phyloP scores from a whole-genome alignment of 2,113 vertebrate genomes.

The Nestor notabilis region DNA sequence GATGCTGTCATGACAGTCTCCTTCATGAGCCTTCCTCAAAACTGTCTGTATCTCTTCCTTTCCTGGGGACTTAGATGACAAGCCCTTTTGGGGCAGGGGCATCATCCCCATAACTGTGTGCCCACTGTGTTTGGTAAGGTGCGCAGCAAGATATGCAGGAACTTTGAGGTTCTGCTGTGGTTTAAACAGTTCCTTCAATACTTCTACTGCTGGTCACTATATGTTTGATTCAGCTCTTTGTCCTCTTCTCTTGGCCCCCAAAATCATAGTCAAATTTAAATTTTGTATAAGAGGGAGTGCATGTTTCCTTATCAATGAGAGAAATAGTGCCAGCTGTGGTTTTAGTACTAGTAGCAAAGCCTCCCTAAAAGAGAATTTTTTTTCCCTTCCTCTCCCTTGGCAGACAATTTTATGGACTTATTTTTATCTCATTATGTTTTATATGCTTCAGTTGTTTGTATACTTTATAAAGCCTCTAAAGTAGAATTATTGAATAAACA shows the following conservation, averaged over 20 bases:
- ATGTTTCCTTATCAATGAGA: neutral
- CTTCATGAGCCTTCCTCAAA: accelerated
- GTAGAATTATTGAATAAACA: slow-evolving; percentile 19
- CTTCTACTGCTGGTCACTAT: neutral
- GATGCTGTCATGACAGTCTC: neutral
- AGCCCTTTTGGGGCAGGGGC: neutral
- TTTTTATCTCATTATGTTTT: slow-evolving; percentile 15
- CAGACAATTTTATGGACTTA: neutral
- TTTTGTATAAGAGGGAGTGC: accelerated
- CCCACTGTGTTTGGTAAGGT: neutral
- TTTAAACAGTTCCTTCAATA: neutral
- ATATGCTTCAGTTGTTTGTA: slow-evolving; percentile 9
- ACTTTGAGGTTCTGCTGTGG: neutral
- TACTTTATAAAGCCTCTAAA: neutral
- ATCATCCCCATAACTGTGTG: accelerated
- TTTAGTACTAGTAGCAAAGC: neutral
- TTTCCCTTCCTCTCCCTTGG: neutral
- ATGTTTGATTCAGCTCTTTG: neutral
- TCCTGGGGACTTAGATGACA: neutral
- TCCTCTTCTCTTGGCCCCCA: neutral
- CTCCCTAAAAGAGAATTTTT: neutral
- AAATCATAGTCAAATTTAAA: neutral
- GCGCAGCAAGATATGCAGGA: neutral
- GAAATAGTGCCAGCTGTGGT: neutral
- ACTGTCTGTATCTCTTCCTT: neutral